phyloP scores from a whole-genome alignment of 1,140 invertebrate species.

The Diachasma alloeum region DNA sequence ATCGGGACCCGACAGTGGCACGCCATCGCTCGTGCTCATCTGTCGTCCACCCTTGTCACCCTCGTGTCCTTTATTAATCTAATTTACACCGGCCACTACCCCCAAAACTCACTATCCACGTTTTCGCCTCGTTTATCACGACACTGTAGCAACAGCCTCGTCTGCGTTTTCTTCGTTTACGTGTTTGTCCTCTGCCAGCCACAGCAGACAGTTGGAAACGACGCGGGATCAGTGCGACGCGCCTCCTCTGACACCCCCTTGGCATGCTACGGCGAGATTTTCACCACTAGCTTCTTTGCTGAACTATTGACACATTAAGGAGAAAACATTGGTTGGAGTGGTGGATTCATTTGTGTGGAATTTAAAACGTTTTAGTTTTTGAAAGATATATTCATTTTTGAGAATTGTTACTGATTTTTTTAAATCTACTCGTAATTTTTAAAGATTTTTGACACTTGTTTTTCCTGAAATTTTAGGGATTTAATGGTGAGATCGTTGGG shows the following conservation, averaged over 20 bases:
- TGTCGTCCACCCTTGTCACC: constrained; percentile 43
- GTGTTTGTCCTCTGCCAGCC: constrained; percentile 12
- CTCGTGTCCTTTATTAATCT: not conserved
- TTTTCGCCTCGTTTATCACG: constrained; percentile 38
- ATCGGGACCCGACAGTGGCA: constrained; percentile 56
- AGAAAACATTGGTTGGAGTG: too few relatives aligned
- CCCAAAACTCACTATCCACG: not conserved
- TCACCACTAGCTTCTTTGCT: constrained; percentile 31
- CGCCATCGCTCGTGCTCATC: constrained; percentile 65
- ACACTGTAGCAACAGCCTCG: constrained; percentile 39
- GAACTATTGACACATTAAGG: constrained; percentile 1
- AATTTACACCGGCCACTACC: not conserved
- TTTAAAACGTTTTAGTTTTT: too few relatives aligned
- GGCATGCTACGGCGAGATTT: constrained; percentile 37
- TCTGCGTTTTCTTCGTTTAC: constrained; percentile 31
- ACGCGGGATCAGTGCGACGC: constrained; percentile 32
- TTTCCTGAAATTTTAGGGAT: too few relatives aligned
- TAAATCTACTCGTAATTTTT: too few relatives aligned
- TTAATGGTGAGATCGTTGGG: too few relatives aligned
- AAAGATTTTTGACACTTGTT: too few relatives aligned
- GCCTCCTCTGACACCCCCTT: constrained; percentile 26
- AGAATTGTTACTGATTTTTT: too few relatives aligned
- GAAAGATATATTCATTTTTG: too few relatives aligned
- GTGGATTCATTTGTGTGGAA: too few relatives aligned
- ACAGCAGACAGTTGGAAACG: constrained; percentile 23